These are phyloP conservation scores for Acleris literana DNA, from an alignment of 2,888 invertebrate genomes.

Conservation along the genomic window DNA sequence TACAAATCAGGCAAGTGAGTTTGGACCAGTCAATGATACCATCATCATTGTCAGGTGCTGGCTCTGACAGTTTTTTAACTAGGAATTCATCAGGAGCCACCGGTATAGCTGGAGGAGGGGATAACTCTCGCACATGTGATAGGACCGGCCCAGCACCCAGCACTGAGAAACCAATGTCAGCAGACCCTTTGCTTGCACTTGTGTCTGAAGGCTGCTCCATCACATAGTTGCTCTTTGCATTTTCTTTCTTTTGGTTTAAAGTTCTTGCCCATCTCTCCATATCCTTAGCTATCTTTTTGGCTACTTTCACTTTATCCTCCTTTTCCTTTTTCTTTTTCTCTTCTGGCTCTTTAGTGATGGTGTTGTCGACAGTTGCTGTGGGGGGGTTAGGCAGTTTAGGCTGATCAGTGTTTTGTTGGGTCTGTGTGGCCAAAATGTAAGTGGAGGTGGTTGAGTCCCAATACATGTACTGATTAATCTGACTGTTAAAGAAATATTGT, in stretches of 20 bases:
- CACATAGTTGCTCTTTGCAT: constrained; percentile 71
- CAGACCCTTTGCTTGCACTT: constrained; percentile 87
- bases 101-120: constrained; percentile 56
- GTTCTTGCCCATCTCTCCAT: constrained; percentile 96
- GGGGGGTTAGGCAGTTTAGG: constrained; percentile 61
- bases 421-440: constrained; percentile 81
- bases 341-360: constrained; percentile 67
- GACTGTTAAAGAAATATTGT: constrained; percentile 97
- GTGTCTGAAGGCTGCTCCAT: constrained; percentile 75
- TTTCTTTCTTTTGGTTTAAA: constrained; percentile 97
- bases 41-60: constrained; percentile 87
- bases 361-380: constrained; percentile 59
- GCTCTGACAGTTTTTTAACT: constrained; percentile 77
- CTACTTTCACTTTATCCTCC: constrained; percentile 97
- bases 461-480: constrained; percentile 95
- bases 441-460: constrained; percentile 92
- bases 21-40: constrained; percentile 94
- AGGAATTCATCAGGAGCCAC: constrained; percentile 65
- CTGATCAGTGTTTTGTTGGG: constrained; percentile 67
- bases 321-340: constrained; percentile 90
- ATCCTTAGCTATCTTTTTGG: constrained; percentile 97
- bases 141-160: constrained; percentile 87
- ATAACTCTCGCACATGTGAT: constrained; percentile 66
- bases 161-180: constrained; percentile 96
- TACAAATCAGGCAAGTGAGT: constrained; percentile 96